Evolutionary conservation across 2,888 invertebrate genomes (phyloP), one percentile per base, ranked within the genome.

Genomic region (Athetis lepigone): DNA sequence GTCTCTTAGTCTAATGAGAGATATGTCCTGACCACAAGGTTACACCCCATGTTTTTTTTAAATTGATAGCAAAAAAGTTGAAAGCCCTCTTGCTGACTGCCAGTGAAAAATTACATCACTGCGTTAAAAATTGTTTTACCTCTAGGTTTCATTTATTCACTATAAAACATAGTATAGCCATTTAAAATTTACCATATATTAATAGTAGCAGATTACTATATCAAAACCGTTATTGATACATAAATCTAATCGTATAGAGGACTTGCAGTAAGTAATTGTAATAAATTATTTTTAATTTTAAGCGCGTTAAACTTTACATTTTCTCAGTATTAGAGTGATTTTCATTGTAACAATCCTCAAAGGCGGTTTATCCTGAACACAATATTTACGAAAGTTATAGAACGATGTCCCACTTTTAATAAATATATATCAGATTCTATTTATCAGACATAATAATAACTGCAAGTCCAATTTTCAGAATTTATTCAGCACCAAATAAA

Each of bases 401-500:
- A 40, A 19, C 13, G 0, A 13, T 39, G 5, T 8, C n/a, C n/a
- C 25, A 25, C 5, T 57, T 59, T n/a, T 56, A 25, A 33, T 0
- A 2, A 29, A 18, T 0, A 29, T 27, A 6, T 4, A 8, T n/a
- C n/a, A n/a, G n/a, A n/a, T n/a, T n/a, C n/a, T n/a, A n/a, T n/a
- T n/a, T n/a, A n/a, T n/a, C n/a, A n/a, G n/a, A n/a, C n/a, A 25
- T 25, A n/a, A 9, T 1, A 6, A 25, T 18, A 4, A 49, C 56
- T 71, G 67, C 58, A 68, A 71, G 67, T 65, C 67, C 72, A 27
- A 62, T 58, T 71, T 69, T 47, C 50, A 65, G 39, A 51, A 68
- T 50, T 54, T 65, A 65, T 45, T 40, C 46, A 69, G 81, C 81
- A 78, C 81, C 40, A 58, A 67, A 61, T 65, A 62, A 57, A 63